Conservation (phyloP, 2,888 invertebrate genomes). For the Hydropsyche betteni region DNA sequence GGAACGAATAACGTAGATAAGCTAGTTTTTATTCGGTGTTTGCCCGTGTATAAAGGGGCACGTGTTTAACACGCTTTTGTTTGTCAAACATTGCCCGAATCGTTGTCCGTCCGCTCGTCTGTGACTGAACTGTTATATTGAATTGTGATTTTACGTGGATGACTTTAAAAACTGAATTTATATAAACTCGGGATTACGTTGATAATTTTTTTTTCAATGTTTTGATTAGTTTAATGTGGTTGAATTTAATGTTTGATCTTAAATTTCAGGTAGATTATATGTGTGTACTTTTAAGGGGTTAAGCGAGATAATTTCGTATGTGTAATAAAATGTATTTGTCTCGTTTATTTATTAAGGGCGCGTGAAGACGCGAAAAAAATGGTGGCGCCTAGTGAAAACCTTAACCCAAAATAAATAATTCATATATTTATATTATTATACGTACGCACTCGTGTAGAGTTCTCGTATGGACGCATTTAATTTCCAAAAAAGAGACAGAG, state of each 20-base stretch:
- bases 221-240: no score
- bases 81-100: conserved; percentile 47
- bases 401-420: conserved; percentile 33
- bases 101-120: not conserved
- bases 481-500: conserved; percentile 9
- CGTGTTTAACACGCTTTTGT: conserved; percentile 50
- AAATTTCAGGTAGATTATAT: no score
- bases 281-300: no score
- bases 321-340: conserved; percentile 21
- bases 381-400: conserved; percentile 29
- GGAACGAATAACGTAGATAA: not conserved
- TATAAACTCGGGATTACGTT: no score
- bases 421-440: conserved; percentile 30
- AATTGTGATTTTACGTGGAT: no score
- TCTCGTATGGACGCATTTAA: not conserved
- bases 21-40: conserved; percentile 12
- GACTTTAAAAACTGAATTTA: no score
- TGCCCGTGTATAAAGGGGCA: conserved; percentile 42
- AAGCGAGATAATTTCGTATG: conserved; percentile 17
- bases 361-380: conserved; percentile 28
- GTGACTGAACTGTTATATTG: not conserved
- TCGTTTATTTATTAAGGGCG: conserved; percentile 26
- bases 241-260: no score
- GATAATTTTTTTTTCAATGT: no score
- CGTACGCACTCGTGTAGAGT: not conserved